Evolutionary conservation across 2,797 vertebrate species (phyloP).

Genomic region (Anableps anableps): DNA sequence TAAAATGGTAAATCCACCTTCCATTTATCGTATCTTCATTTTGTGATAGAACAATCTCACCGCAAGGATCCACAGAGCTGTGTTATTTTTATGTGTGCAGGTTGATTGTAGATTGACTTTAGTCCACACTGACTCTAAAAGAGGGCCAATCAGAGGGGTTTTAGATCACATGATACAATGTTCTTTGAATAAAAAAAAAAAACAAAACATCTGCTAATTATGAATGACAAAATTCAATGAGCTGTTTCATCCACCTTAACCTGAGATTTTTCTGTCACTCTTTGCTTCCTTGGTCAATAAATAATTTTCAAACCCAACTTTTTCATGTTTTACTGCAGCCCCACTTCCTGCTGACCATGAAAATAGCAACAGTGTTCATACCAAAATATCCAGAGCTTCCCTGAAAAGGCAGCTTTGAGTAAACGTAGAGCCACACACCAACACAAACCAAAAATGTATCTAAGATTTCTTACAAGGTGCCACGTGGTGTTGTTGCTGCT

Average conservation of each 20-base stretch:
- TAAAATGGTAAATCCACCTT: not conserved
- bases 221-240: not conserved
- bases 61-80: too few relatives aligned
- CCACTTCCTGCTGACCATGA: constrained; percentile 17
- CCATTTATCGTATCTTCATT: constrained; percentile 1
- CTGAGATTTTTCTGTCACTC: constrained; percentile 9
- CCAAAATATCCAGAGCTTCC: constrained; percentile 26
- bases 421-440: constrained; percentile 10
- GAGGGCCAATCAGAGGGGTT: not conserved
- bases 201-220: not conserved
- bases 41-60: constrained; percentile 7
- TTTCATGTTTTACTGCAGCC: constrained; percentile 31
- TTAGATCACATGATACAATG: not conserved
- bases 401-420: constrained; percentile 32
- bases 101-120: not conserved
- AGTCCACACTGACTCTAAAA: not conserved
- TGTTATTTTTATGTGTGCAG: not conserved
- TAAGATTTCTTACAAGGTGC: constrained; percentile 1
- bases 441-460: constrained; percentile 20
- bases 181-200: not conserved
- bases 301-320: constrained; percentile 15
- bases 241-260: not conserved
- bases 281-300: constrained; percentile 14
- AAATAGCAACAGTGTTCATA: constrained; percentile 14
- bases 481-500: not conserved